Evolutionary conservation across 2,888 invertebrate species (phyloP), one percentile per base, ranked within the genome.

Genomic region (Buathra laborator): DNA sequence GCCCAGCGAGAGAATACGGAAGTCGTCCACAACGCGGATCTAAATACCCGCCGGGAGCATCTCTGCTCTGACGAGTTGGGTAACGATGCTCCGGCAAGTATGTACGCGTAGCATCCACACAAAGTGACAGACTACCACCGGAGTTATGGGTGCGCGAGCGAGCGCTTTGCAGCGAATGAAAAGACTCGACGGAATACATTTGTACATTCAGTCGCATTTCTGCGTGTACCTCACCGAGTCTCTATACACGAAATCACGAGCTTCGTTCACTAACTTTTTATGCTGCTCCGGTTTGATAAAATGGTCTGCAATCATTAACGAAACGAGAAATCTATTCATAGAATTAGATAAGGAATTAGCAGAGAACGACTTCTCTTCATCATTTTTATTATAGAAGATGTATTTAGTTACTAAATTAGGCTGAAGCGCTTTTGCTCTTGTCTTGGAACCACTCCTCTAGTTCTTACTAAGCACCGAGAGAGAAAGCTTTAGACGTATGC

Each of bases 391-490:
- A 10, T 53, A 19, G 3, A 53, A 16, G 10, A 53, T 19, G 19
- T 59, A 4, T 19, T 24, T 29, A 12, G 29, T 68, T 9, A 59
- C 29, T 87, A 87, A 90, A 89, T 88, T 89, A 86, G 86, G 83
- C 79, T 85, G 85, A 88, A 88, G 79, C 87, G 85, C 85, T 68
- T 81, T 76, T 62, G 29, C 84, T 87, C 87, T 89, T 89, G 86
- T 86, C 83, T 86, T 86, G 59, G 81, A 66, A 87, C 86, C 86
- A 77, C 88, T 72, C 79, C 64, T 24, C 53, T 53, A 16, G 46
- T 48, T 56, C 74, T 19, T 29, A 29, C 53, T 24, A 53, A 67
- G 56, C 67, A 44, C 77, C 43, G 72, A 72, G 67, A 67, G 67
- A 62, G 43, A 72, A 37, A 37, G 6, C 59, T 79, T 71, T 81